phyloP scores from a whole-genome alignment of 2,888 invertebrate genomes.

The Smittia aterrima region DNA sequence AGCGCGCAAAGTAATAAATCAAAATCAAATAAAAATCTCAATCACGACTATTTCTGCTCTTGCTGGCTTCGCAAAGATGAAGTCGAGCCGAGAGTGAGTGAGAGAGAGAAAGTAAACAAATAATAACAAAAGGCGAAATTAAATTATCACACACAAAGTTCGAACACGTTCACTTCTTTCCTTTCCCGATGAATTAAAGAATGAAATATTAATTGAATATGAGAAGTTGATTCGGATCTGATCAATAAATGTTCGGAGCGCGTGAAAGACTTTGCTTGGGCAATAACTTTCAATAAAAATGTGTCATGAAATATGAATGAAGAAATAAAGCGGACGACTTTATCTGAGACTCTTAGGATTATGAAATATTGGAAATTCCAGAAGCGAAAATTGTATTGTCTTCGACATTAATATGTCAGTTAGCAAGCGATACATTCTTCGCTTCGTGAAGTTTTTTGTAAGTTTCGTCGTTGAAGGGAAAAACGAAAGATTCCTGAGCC shows the following conservation, averaged over 20 bases:
- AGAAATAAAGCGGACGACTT: slow-evolving; percentile 13
- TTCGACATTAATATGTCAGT: slow-evolving; percentile 31
- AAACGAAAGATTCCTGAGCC: background rate
- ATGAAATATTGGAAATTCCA: slow-evolving; percentile 27
- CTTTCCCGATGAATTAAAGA: slow-evolving; percentile 7
- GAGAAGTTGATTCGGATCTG: background rate
- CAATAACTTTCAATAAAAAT: slow-evolving; percentile 23
- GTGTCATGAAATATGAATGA: slow-evolving; percentile 26
- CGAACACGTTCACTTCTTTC: slow-evolving; percentile 9
- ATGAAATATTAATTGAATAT: slow-evolving; percentile 37
- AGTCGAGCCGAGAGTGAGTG: background rate
- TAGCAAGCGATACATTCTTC: slow-evolving; percentile 23
- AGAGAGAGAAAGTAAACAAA: no score
- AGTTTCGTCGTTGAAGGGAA: background rate
- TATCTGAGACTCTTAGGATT: slow-evolving; percentile 9
- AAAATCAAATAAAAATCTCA: slow-evolving; percentile 37
- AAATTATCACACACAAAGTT: slow-evolving; percentile 18
- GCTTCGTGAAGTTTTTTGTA: background rate
- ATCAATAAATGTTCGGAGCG: background rate
- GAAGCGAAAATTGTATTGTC: slow-evolving; percentile 27
- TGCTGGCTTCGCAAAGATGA: background rate
- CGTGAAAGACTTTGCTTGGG: background rate
- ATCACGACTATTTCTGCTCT: slow-evolving; percentile 23
- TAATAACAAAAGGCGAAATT: background rate
- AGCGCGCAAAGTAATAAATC: slow-evolving; percentile 30